These are phyloP conservation scores for Helogale parvula DNA, from an alignment of 2,113 vertebrate species.

Conservation along the genomic window DNA sequence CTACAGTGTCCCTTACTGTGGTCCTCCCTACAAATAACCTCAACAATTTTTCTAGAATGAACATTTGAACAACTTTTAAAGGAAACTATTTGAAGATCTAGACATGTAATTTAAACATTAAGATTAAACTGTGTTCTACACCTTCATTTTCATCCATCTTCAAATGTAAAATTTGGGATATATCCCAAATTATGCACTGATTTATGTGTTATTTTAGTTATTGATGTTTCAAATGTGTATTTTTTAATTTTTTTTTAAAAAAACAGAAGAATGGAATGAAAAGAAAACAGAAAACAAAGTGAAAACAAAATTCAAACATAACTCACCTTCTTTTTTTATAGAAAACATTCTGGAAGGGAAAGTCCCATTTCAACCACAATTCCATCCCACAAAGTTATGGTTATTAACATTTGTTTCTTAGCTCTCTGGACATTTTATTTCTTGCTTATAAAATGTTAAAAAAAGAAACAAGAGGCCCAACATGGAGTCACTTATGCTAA, in stretches of 20 bases:
- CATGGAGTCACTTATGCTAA: not conserved
- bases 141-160: constrained; percentile 41
- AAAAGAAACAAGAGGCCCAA: not conserved
- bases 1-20: not conserved
- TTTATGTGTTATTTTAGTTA: constrained; percentile 11
- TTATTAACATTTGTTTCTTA: not conserved
- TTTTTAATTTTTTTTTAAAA: not conserved
- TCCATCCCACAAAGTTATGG: not conserved
- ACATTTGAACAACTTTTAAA: not conserved
- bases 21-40: not conserved
- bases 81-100: constrained; percentile 15
- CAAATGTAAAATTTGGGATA: not conserved
- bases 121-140: not conserved
- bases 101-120: not conserved
- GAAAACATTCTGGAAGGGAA: not conserved
- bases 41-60: not conserved
- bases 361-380: accelerated
- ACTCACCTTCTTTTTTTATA: not conserved
- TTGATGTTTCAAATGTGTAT: not conserved
- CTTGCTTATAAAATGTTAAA: not conserved
- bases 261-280: not conserved
- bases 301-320: constrained; percentile 1
- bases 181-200: not conserved
- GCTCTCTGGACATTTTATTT: not conserved
- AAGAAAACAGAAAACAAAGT: not conserved